phyloP scores from a whole-genome alignment of 2,113 vertebrate species.

The Melanerpes formicivorus region DNA sequence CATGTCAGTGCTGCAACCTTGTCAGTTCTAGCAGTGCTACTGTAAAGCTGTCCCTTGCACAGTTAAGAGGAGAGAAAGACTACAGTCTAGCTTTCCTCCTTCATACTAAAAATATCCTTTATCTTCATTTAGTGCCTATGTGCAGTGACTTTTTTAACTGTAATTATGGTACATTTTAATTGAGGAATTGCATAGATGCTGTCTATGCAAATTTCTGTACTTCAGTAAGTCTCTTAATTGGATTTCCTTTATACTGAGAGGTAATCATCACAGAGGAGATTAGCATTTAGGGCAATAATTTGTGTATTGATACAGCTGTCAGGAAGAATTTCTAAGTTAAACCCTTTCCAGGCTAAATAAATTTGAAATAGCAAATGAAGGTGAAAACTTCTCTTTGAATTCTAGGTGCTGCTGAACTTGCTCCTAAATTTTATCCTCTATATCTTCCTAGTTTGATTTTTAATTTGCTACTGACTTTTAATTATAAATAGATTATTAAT shows the following conservation, averaged over 20 bases:
- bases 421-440: neutral
- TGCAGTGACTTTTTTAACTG: neutral
- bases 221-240: neutral
- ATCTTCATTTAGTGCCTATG: neutral
- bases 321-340: neutral
- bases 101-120: neutral
- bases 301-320: neutral
- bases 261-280: neutral
- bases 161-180: neutral
- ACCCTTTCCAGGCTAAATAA: neutral
- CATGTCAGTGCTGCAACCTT: neutral
- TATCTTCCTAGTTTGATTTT: neutral
- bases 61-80: neutral
- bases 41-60: neutral
- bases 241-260: neutral
- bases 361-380: neutral
- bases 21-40: neutral
- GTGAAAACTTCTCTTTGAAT: neutral
- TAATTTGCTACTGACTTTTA: neutral
- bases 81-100: neutral
- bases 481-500: conserved; percentile 1
- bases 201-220: neutral
- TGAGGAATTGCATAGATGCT: neutral
- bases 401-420: neutral
- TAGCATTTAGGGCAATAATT: conserved; percentile 4